Conservation (phyloP, 2,888 invertebrate species). For the Epirrhoe alternata region DNA sequence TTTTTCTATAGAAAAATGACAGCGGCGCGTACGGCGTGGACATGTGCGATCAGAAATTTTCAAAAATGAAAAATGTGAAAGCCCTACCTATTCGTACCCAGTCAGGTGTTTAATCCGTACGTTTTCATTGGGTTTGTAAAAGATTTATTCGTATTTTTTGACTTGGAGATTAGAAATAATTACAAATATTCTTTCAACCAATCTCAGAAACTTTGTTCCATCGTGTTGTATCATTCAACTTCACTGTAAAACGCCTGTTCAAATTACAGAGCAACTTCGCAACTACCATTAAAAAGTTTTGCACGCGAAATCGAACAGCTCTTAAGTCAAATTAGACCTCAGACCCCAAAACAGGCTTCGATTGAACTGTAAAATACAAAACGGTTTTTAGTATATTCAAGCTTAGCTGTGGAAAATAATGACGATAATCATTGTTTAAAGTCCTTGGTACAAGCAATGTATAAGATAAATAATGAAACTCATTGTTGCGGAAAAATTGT, state of each 20-base stretch:
- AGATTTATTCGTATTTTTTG: too few relatives aligned
- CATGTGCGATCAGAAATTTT: too few relatives aligned
- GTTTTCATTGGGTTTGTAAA: too few relatives aligned
- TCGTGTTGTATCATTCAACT: conserved; percentile 25
- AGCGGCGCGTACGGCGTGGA: too few relatives aligned
- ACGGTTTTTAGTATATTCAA: not conserved
- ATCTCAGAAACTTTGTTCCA: conserved; percentile 9
- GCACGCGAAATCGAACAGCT: conserved; percentile 20
- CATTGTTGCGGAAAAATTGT: not conserved
- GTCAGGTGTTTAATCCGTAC: too few relatives aligned
- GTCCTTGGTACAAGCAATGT: not conserved
- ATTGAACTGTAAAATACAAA: not conserved
- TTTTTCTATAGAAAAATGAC: too few relatives aligned
- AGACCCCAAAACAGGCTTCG: not conserved
- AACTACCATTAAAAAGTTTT: conserved; percentile 30
- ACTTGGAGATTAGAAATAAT: not conserved
- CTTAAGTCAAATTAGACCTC: conserved; percentile 7
- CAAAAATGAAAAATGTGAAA: too few relatives aligned
- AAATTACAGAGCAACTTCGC: conserved; percentile 24
- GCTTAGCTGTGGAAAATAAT: not conserved
- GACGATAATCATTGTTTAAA: not conserved
- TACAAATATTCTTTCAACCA: not conserved
- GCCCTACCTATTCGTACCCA: too few relatives aligned
- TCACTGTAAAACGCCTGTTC: conserved; percentile 24
- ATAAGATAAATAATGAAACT: not conserved